These are phyloP conservation scores for Haplochromis burtoni DNA, from an alignment of 2,113 vertebrate genomes.

Conservation along the genomic window DNA sequence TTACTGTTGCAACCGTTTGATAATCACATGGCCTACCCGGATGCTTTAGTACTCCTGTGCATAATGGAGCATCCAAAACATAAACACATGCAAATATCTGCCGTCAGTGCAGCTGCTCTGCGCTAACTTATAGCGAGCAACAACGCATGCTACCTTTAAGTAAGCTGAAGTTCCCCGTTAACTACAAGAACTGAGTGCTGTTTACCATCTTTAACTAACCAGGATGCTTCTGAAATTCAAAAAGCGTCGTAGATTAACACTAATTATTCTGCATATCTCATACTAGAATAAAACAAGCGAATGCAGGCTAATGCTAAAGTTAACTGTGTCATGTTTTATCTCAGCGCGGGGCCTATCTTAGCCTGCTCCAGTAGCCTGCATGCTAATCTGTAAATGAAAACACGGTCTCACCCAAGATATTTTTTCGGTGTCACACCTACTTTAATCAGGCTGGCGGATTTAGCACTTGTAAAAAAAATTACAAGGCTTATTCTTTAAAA, in stretches of 20 bases:
- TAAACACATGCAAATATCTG: not conserved
- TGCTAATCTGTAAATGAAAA: not conserved
- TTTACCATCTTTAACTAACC: rapidly evolving
- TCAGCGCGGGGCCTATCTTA: constrained; percentile 21
- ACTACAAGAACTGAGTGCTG: not conserved
- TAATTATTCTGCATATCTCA: not conserved
- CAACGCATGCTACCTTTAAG: not conserved
- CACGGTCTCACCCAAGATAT: constrained; percentile 63
- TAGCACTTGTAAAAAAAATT: constrained; percentile 30
- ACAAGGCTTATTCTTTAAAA: constrained; percentile 47
- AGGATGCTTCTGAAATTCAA: not conserved
- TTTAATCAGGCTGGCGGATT: constrained; percentile 43
- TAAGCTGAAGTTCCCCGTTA: not conserved
- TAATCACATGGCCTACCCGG: not conserved
- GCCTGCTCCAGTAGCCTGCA: too few relatives aligned
- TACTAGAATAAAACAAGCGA: not conserved
- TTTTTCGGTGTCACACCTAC: constrained; percentile 63
- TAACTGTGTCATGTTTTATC: not conserved
- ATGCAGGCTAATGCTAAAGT: constrained; percentile 28
- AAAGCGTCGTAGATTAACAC: not conserved
- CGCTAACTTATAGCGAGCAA: not conserved
- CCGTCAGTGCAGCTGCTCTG: not conserved
- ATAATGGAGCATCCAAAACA: not conserved
- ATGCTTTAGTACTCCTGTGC: not conserved
- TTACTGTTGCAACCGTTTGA: rapidly evolving